Conservation (phyloP, 1,140 invertebrate genomes). For the Sipha flava region DNA sequence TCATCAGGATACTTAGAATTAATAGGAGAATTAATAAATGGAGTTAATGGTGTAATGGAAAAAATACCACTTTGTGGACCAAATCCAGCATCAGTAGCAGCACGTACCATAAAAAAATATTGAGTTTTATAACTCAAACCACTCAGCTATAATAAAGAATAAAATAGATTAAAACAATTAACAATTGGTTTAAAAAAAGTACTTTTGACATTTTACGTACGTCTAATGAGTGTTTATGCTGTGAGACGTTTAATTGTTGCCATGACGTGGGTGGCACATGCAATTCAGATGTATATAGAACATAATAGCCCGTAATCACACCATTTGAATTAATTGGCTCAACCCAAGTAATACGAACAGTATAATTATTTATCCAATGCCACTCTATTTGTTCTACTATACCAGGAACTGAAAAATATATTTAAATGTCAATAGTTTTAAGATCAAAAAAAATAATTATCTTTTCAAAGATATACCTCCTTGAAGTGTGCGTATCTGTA, state of each 20-base stretch:
- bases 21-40: not conserved
- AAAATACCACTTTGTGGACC: constrained; percentile 44
- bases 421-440: constrained; percentile 39
- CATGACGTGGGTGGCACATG: constrained; percentile 42
- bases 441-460: not conserved
- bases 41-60: not conserved
- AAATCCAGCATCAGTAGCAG: constrained; percentile 48
- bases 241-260: constrained; percentile 44
- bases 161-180: not conserved
- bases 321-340: constrained; percentile 47
- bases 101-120: constrained; percentile 50
- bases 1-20: constrained; percentile 24
- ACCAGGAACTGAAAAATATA: constrained; percentile 45
- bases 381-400: constrained; percentile 48
- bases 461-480: no score
- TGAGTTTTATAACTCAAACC: constrained; percentile 45
- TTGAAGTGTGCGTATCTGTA: constrained; percentile 50
- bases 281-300: constrained; percentile 45
- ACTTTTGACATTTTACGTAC: constrained; percentile 34
- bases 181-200: not conserved
- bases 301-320: constrained; percentile 46
- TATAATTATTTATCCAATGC: constrained; percentile 46
- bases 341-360: constrained; percentile 48
- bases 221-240: constrained; percentile 42
- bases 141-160: constrained; percentile 39